These are phyloP conservation scores for Eupeodes corollae DNA, from an alignment of 1,140 invertebrate genomes.

Conservation along the genomic window DNA sequence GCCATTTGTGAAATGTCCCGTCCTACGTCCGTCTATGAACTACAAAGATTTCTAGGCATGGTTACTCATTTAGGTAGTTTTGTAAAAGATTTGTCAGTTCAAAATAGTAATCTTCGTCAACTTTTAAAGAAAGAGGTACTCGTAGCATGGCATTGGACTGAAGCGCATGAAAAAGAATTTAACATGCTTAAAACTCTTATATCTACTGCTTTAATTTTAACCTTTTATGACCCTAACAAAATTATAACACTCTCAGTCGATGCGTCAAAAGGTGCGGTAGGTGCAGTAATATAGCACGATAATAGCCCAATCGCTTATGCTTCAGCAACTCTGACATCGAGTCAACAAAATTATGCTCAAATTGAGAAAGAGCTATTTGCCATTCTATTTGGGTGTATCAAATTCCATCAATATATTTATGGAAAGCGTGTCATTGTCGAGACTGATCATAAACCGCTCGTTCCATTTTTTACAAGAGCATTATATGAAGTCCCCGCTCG, in stretches of 20 bases:
- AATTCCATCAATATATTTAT: constrained; percentile 36
- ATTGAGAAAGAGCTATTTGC: constrained; percentile 41
- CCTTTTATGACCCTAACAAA: constrained; percentile 20
- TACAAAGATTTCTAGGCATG: constrained; percentile 23
- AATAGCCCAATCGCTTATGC: constrained; percentile 25
- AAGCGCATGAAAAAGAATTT: constrained; percentile 2
- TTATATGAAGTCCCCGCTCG: constrained; percentile 14
- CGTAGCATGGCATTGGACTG: constrained; percentile 5
- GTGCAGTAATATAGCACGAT: constrained; percentile 13
- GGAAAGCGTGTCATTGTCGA: constrained; percentile 35
- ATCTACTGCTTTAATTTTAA: constrained; percentile 21
- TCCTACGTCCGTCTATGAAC: constrained; percentile 20
- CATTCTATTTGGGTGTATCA: constrained; percentile 28
- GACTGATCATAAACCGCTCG: constrained; percentile 41
- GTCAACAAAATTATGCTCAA: constrained; percentile 37
- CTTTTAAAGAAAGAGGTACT: constrained; percentile 10
- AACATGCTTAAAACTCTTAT: constrained; percentile 20
- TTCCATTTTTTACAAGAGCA: constrained; percentile 22
- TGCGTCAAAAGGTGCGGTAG: constrained; percentile 13
- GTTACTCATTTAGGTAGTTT: constrained; percentile 20
- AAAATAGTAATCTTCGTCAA: constrained; percentile 13
- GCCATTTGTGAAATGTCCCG: constrained; percentile 15
- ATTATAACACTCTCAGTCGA: constrained; percentile 16
- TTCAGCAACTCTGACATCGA: constrained; percentile 23
- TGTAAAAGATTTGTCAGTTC: constrained; percentile 18